These are phyloP conservation scores for Brachylomia viminalis DNA, from an alignment of 2,888 invertebrate species.

Conservation along the genomic window DNA sequence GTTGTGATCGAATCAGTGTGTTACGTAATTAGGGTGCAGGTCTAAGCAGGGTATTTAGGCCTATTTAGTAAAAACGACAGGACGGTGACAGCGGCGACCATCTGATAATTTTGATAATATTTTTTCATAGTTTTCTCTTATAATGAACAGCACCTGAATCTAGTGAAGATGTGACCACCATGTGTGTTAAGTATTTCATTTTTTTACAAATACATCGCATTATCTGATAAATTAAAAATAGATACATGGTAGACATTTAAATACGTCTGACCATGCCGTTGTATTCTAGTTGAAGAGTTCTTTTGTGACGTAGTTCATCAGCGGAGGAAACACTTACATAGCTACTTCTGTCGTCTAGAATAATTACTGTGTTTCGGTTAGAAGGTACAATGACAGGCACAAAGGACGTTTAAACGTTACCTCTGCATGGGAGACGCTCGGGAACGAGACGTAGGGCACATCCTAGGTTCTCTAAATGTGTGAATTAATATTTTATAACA, in stretches of 20 bases:
- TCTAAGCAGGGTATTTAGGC: neutral
- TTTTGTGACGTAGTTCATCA: neutral
- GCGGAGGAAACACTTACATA: neutral
- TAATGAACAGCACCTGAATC: neutral
- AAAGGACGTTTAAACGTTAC: slow-evolving; percentile 7
- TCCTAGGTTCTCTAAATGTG: neutral
- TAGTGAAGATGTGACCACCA: neutral
- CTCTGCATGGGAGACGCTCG: neutral
- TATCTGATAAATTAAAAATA: neutral
- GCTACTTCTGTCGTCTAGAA: neutral
- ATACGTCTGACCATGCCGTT: neutral
- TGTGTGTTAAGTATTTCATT: neutral
- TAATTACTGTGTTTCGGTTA: slow-evolving; percentile 12
- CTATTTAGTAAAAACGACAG: neutral
- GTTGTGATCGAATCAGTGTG: too few species aligned
- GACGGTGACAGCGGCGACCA: neutral
- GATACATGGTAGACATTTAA: neutral
- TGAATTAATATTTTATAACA: too few species aligned
- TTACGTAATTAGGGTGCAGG: neutral
- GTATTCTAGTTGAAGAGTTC: neutral
- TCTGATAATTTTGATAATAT: neutral
- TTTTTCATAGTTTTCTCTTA: neutral
- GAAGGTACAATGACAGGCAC: slow-evolving; percentile 3
- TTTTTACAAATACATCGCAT: neutral
- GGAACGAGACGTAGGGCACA: neutral